These are phyloP conservation scores for Polypterus senegalus DNA, from an alignment of 2,113 vertebrate species.

Conservation along the genomic window DNA sequence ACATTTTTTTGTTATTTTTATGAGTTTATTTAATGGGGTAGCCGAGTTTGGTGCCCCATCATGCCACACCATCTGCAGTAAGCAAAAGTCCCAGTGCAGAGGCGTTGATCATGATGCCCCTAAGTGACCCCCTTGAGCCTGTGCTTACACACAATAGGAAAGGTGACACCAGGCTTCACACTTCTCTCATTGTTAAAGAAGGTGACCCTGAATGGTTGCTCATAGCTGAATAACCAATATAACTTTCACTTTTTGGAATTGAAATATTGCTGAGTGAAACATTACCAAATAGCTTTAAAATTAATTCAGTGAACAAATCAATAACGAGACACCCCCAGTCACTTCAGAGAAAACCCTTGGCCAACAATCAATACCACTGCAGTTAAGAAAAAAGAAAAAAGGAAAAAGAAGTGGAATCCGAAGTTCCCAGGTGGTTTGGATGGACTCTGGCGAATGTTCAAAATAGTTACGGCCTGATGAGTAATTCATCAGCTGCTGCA, in stretches of 20 bases:
- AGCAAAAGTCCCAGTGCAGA: too few relatives aligned
- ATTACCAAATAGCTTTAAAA: conserved; percentile 12
- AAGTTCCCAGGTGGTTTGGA: background rate
- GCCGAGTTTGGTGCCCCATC: too few relatives aligned
- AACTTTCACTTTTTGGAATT: background rate
- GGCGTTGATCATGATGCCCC: too few relatives aligned
- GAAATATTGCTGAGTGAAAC: conserved; percentile 5
- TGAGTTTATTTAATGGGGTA: too few relatives aligned
- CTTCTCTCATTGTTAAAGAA: too few relatives aligned
- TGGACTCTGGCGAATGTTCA: background rate
- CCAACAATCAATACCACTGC: conserved; percentile 16
- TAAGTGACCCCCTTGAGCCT: too few relatives aligned
- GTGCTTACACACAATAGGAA: too few relatives aligned
- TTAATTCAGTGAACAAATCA: conserved; percentile 15
- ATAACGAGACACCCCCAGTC: conserved; percentile 10
- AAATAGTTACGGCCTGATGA: background rate
- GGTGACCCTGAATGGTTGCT: too few relatives aligned
- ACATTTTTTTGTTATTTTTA: too few relatives aligned
- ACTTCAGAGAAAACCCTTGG: conserved; percentile 3
- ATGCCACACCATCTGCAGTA: too few relatives aligned
- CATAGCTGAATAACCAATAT: too few relatives aligned
- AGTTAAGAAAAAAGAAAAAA: conserved; percentile 7
- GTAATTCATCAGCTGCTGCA: background rate
- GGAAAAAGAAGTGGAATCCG: conserved; percentile 6
- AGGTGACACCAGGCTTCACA: too few relatives aligned